phyloP scores from a whole-genome alignment of 2,888 invertebrate genomes.

The Euproctis similis region DNA sequence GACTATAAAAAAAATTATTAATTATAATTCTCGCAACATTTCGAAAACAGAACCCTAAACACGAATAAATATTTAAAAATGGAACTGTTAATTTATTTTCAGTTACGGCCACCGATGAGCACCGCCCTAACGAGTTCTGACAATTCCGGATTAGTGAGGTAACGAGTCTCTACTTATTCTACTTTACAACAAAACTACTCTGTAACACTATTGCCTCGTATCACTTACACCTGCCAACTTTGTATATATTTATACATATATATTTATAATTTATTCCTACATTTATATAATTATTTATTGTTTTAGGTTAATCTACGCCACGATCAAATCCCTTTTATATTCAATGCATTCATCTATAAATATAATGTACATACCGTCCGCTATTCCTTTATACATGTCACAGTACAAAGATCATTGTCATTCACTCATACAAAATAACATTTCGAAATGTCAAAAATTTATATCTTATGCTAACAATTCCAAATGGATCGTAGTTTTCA shows the following conservation, averaged over 20 bases:
- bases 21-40: no score
- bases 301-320: constrained; percentile 71
- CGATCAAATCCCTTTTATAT: constrained; percentile 50
- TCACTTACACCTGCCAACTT: constrained; percentile 17
- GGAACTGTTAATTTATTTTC: no score
- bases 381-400: constrained; percentile 39
- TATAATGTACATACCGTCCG: constrained; percentile 42
- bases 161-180: constrained; percentile 24
- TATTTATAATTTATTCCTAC: no score
- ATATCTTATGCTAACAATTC: constrained; percentile 35
- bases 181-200: constrained; percentile 14
- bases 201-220: constrained; percentile 20
- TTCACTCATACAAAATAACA: constrained; percentile 32
- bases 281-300: constrained; percentile 44
- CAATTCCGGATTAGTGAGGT: constrained; percentile 75
- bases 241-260: constrained; percentile 13
- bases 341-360: constrained; percentile 47
- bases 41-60: no score
- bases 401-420: constrained; percentile 41
- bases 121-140: constrained; percentile 70
- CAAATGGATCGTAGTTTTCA: constrained; percentile 55
- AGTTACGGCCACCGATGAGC: constrained; percentile 70
- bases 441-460: constrained; percentile 34
- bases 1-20: no score
- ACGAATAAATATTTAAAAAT: no score